phyloP scores from a whole-genome alignment of 2,113 vertebrate species.

The Regulus satrapa region DNA sequence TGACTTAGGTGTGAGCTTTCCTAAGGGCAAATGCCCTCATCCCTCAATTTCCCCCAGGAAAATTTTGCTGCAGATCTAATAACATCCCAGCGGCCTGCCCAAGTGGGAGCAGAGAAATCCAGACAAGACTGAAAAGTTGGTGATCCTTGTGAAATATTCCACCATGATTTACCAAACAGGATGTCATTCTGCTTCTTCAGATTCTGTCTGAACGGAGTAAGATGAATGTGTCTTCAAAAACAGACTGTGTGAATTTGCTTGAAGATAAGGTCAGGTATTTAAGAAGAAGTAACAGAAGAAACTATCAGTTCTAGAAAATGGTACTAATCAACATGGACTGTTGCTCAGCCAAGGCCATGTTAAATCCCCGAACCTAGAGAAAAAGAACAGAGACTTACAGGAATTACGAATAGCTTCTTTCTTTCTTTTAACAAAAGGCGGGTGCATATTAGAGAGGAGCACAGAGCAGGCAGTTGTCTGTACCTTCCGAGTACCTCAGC shows the following conservation, averaged over 20 bases:
- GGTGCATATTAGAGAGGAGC: not conserved
- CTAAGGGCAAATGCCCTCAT: not conserved
- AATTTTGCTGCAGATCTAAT: not conserved
- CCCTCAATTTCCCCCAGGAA: rapidly evolving
- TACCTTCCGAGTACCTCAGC: not conserved
- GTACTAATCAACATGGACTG: not conserved
- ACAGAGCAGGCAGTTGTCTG: not conserved
- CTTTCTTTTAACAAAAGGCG: not conserved
- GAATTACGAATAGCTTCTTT: not conserved
- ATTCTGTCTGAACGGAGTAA: not conserved
- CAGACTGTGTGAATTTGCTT: not conserved
- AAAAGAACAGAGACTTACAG: not conserved
- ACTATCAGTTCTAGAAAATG: not conserved
- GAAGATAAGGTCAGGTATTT: not conserved
- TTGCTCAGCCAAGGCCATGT: not conserved
- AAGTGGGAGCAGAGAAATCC: not conserved
- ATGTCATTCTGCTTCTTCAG: not conserved
- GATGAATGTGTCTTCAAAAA: not conserved
- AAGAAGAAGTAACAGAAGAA: not conserved
- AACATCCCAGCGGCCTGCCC: not conserved
- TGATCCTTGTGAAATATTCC: not conserved
- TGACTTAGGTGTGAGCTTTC: not conserved
- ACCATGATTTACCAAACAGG: not conserved
- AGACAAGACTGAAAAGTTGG: not conserved
- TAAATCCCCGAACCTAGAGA: not conserved